Conservation (phyloP, 2,797 vertebrate genomes). For the Euphonia xanthogaster region DNA sequence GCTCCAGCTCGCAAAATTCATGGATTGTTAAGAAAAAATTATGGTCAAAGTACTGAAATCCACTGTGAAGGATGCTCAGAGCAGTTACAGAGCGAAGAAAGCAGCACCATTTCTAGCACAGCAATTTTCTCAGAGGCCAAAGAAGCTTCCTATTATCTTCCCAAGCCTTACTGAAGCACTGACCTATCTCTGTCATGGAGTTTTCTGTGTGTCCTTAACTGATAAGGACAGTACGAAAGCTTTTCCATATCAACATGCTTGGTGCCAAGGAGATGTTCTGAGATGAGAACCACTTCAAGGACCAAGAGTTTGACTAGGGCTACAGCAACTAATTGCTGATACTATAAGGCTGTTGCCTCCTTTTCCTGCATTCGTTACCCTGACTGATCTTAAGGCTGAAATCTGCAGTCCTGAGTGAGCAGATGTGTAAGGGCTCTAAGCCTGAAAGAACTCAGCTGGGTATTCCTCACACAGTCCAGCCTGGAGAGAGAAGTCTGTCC, state of each 20-base stretch:
- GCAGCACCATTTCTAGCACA: neutral
- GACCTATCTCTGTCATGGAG: neutral
- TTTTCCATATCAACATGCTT: neutral
- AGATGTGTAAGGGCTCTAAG: neutral
- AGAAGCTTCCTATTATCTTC: neutral
- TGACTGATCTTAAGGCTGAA: neutral
- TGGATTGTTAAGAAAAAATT: neutral
- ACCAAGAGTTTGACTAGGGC: neutral
- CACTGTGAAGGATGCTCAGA: neutral
- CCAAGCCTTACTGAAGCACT: neutral
- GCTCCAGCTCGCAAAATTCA: neutral
- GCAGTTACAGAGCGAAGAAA: neutral
- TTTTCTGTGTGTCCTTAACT: neutral
- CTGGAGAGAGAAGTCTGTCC: neutral
- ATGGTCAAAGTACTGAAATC: neutral
- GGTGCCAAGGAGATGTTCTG: neutral
- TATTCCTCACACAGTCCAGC: neutral
- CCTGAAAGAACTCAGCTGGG: neutral
- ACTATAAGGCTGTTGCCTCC: neutral
- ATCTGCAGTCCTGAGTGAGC: neutral
- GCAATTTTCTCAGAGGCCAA: neutral
- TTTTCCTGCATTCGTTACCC: neutral
- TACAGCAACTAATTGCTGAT: neutral
- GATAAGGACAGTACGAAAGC: neutral
- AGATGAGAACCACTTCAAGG: neutral